Evolutionary conservation across 2,888 invertebrate species (phyloP), one percentile per base, ranked within the genome.

Genomic region (Drosophila helvetica): DNA sequence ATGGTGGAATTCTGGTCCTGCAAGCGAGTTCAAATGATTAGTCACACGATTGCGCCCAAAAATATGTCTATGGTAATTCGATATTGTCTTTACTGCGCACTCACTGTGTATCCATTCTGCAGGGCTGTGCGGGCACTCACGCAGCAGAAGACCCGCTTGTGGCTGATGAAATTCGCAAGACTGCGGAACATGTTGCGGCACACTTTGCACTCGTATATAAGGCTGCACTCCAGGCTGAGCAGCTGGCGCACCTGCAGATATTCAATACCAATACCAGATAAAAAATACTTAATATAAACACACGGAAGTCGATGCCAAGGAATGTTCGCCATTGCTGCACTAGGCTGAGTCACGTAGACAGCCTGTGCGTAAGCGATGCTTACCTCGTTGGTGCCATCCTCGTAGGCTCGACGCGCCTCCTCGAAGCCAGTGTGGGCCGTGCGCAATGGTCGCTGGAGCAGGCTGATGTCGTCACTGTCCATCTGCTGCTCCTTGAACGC

Each of bases 111-210:
- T 74, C 85, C 85, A 55, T 75, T 75, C 25, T 66, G 83, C 57
- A 62, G 62, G 6, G 65, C 57, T 10, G 65, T 66, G n/a, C 84
- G 80, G 17, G 82, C 79, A 52, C 83, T 84, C 30, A 81, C 75
- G 60, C 93, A 93, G 89, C 98, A 98, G 90, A 96, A 98, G 45
- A 95, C 94, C 67, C 97, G 93, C 92, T 98, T 98, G 91, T 98
- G 98, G 42, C 96, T 95, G 79, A 98, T 94, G 89, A 98, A 97
- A 92, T 98, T 98, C 17, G 96, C 95, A 75, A 98, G 93, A 90
- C 96, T 96, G 79, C 98, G 94, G 91, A 97, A 98, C 87, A 98
- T 93, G 88, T 95, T 96, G 42, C 96, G 94, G 90, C 98, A 98
- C 19, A 96, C 94, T 91, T 95, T 95, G 92, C 98, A 98, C 92